Evolutionary conservation across 2,797 vertebrate species (phyloP), one percentile per base, ranked within the genome.

Genomic region (Dendrocincla fuliginosa): DNA sequence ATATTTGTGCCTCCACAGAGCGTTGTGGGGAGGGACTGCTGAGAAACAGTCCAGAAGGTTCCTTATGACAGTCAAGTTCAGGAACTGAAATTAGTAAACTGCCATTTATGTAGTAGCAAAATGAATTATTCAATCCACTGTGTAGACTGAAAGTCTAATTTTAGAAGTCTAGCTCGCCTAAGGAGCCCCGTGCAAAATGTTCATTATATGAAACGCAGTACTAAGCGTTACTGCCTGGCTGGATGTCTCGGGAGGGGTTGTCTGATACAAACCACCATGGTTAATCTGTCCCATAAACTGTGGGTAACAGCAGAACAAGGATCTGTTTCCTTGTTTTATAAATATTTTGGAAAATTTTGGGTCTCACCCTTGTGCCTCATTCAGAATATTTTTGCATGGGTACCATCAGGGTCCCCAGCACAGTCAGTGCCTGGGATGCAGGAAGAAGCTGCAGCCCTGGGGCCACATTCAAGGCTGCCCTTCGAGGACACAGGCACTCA

Each of bases 31-130:
- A 87, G 41, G 50, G 28, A 92, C 28, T 73, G 73, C 44, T 77
- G 74, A 92, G 52, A 92, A 93, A 87, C 53, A 18, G 37, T 84
- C 90, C 92, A 95, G 88, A 93, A 93, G 74, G 77, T 84, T 94
- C 63, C 67, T 90, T 84, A 76, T 0, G 0, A 76, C 81, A 90
- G 80, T 87, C 67, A 76, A 37, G 77, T 92, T 91, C 80, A 95
- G 75, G 59, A 90, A 87, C 41, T 73, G 83, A 95, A 95, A 93
- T 96, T 88, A 95, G 91, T 81, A 86, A 95, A 70, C 47, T 93
- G 70, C 35, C 81, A 67, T 92, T 94, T 95, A 47, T 77, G 37
- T 67, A 91, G 84, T 46, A 91, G 55, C 30, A 82, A 82, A 94
- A 95, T 93, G 83, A 94, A 96, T 93, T 93, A 91, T 93, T 90